Percentiles rank a stretch among this genome's conserved stretches.
Conservation (phyloP, 2,888 invertebrate species). For the Cryptophagus acutangulus region DNA sequence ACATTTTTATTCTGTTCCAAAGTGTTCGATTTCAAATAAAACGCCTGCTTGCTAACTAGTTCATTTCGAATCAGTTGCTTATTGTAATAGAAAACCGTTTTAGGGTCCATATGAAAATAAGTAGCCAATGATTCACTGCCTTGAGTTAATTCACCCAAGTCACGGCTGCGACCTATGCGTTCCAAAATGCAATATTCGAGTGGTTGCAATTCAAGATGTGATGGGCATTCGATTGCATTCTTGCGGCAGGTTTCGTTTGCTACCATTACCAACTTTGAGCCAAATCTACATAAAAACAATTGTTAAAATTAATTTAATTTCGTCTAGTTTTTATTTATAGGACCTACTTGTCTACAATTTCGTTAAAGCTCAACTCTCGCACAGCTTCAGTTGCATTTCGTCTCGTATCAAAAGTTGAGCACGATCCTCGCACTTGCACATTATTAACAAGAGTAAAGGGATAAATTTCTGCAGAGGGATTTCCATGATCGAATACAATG, state of each 20-base stretch:
- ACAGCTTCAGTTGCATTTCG: conserved; percentile 50
- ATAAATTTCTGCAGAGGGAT: conserved; percentile 56
- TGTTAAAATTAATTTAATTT: conserved; percentile 17
- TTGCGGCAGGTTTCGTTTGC: conserved; percentile 60
- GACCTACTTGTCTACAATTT: conserved; percentile 51
- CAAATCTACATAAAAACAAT: conserved; percentile 50
- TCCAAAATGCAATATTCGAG: conserved; percentile 70
- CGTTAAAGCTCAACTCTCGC: conserved; percentile 45
- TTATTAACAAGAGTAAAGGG: conserved; percentile 55
- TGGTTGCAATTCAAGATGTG: conserved; percentile 50
- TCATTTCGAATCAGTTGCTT: conserved; percentile 56
- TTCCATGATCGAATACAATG: conserved; percentile 53
- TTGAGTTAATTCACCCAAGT: conserved; percentile 63
- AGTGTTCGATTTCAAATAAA: conserved; percentile 49
- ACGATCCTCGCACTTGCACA: conserved; percentile 59
- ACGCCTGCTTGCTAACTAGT: conserved; percentile 59
- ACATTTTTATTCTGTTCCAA: conserved; percentile 46
- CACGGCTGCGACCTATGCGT: conserved; percentile 65
- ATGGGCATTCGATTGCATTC: conserved; percentile 52
- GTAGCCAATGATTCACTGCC: conserved; percentile 56
- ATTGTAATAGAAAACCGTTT: conserved; percentile 59
- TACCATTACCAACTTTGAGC: conserved; percentile 63
- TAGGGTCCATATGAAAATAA: conserved; percentile 57
- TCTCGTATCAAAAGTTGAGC: conserved; percentile 58
- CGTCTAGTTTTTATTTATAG: too few relatives aligned